These are phyloP conservation scores for Epicampocera succincta DNA, from an alignment of 2,888 invertebrate species.

Conservation along the genomic window DNA sequence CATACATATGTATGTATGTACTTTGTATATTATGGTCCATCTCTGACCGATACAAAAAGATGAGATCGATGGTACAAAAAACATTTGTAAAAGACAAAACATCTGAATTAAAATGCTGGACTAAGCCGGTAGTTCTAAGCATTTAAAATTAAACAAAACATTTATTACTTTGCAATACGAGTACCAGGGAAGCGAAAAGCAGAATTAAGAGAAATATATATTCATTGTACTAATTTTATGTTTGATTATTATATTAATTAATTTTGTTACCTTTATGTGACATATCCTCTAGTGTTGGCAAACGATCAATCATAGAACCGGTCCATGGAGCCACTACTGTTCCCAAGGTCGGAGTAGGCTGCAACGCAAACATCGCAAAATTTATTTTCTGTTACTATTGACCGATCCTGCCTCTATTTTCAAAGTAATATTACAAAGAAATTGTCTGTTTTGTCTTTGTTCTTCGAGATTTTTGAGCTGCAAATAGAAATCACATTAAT, in stretches of 20 bases:
- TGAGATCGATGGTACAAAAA: too few species aligned
- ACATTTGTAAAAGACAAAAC: too few species aligned
- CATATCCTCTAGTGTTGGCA: conserved; percentile 87
- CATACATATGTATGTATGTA: too few species aligned
- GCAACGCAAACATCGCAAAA: conserved; percentile 84
- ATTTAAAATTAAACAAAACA: too few species aligned
- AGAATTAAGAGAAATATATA: too few species aligned
- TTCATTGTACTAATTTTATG: too few species aligned
- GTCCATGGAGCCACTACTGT: conserved; percentile 92
- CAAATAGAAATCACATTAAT: conserved; percentile 20
- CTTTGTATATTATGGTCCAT: too few species aligned
- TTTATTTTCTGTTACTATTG: not conserved
- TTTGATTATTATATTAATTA: not conserved
- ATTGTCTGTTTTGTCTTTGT: not conserved
- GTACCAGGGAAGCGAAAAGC: too few species aligned
- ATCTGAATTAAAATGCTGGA: too few species aligned
- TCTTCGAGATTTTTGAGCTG: conserved; percentile 12
- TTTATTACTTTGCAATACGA: too few species aligned
- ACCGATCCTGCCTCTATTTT: not conserved
- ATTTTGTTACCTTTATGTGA: conserved; percentile 90
- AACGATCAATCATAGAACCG: conserved; percentile 89
- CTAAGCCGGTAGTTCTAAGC: too few species aligned
- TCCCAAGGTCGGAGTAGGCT: conserved; percentile 91
- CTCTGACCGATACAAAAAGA: too few species aligned
- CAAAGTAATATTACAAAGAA: not conserved